A percentile compares a stretch with the other conserved stretches of the same genome.
Evolutionary conservation across 2,113 vertebrate genomes (phyloP).

Genomic region (Pavo muticus): DNA sequence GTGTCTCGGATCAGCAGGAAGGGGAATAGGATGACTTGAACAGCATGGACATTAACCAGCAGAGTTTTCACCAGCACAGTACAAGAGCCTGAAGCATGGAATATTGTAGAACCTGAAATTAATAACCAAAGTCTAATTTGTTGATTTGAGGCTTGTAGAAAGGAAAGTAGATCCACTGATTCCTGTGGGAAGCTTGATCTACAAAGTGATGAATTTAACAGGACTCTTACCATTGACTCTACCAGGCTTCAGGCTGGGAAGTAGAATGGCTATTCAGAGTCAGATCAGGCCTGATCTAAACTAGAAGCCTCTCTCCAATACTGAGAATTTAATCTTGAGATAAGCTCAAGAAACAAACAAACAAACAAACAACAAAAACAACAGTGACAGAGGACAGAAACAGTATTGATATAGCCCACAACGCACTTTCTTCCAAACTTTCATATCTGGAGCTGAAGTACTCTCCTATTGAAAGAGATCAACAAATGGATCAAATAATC

Average conservation of each 20-base stretch:
- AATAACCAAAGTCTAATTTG: background rate
- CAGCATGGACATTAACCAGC: background rate
- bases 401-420: background rate
- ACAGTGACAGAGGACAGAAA: background rate
- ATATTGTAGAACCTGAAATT: background rate
- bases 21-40: background rate
- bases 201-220: background rate
- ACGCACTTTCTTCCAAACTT: background rate
- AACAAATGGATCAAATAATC: background rate
- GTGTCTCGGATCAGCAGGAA: background rate
- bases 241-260: accelerated
- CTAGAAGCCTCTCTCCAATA: background rate
- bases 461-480: background rate
- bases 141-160: background rate
- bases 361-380: too few species aligned
- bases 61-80: background rate
- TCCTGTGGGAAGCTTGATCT: background rate
- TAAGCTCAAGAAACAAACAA: background rate
- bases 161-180: background rate
- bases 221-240: background rate
- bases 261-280: background rate
- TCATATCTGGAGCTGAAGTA: background rate
- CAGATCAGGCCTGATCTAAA: background rate
- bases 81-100: background rate
- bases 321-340: background rate